Evolutionary conservation across 1,140 invertebrate species (phyloP).

Genomic region (Theocolax elegans): DNA sequence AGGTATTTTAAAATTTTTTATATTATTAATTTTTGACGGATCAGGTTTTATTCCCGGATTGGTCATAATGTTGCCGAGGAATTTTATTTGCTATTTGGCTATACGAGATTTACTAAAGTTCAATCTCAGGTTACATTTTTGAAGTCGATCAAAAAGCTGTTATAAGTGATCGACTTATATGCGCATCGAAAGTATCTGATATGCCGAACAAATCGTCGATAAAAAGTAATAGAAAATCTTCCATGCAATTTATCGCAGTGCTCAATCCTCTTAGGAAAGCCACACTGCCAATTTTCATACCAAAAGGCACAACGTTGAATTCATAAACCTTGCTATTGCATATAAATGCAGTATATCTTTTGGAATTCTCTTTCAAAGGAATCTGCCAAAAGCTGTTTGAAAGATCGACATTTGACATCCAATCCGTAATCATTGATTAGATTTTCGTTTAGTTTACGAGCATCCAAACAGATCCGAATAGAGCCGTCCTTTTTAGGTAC

Average conservation of each 20-base stretch:
- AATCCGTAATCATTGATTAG: conserved; percentile 49
- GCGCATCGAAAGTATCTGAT: neutral
- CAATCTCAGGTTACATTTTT: conserved; percentile 7
- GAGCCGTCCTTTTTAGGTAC: conserved; percentile 49
- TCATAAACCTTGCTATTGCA: neutral
- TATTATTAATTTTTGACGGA: conserved; percentile 31
- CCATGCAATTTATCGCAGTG: neutral
- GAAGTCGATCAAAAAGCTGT: conserved; percentile 4
- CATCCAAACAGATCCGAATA: conserved; percentile 54
- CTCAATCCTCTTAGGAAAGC: neutral
- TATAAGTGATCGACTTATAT: neutral
- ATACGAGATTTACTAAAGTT: conserved; percentile 22
- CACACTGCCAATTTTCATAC: neutral
- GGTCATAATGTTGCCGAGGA: conserved; percentile 23
- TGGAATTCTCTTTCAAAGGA: neutral
- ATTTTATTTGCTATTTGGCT: conserved; percentile 8
- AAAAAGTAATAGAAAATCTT: neutral
- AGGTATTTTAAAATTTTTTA: too few species aligned
- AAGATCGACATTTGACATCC: neutral
- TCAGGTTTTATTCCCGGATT: conserved; percentile 19
- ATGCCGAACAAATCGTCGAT: neutral
- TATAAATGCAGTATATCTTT: neutral
- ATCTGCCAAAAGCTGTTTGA: neutral
- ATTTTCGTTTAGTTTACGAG: conserved; percentile 49
- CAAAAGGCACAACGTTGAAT: neutral